Conservation (phyloP, 2,797 vertebrate genomes). For the Ibycter americanus region DNA sequence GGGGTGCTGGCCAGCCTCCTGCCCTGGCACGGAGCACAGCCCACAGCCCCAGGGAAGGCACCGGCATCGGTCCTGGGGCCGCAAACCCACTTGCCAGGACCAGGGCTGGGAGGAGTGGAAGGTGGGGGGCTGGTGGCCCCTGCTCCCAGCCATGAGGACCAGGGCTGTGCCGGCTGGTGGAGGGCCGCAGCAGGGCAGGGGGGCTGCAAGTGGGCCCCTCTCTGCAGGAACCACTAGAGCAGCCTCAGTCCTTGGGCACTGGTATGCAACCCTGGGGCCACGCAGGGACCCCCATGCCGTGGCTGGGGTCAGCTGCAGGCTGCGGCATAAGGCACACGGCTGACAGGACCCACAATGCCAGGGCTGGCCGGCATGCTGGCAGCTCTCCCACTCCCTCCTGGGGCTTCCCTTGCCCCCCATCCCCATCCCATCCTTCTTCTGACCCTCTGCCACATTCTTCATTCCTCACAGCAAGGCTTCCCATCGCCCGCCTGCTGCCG, state of each 20-base stretch:
- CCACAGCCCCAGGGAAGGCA: slow-evolving; percentile 1
- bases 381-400: background rate
- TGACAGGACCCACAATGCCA: background rate
- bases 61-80: background rate
- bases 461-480: background rate
- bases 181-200: background rate
- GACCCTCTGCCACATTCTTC: background rate
- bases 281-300: background rate
- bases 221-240: background rate
- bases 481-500: background rate
- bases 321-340: slow-evolving; percentile 39
- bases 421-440: background rate
- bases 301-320: background rate
- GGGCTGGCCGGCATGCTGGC: background rate
- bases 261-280: background rate
- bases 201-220: background rate
- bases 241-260: background rate
- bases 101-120: background rate
- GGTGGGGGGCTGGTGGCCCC: background rate
- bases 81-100: background rate
- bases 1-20: background rate
- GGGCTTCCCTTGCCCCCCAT: background rate
- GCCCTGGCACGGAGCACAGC: rapidly evolving
- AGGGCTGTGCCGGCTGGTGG: background rate
- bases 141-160: background rate